Base-by-base conservation (phyloP, 2,797 vertebrate species). In the Kryptopterus vitreolus region DNA sequence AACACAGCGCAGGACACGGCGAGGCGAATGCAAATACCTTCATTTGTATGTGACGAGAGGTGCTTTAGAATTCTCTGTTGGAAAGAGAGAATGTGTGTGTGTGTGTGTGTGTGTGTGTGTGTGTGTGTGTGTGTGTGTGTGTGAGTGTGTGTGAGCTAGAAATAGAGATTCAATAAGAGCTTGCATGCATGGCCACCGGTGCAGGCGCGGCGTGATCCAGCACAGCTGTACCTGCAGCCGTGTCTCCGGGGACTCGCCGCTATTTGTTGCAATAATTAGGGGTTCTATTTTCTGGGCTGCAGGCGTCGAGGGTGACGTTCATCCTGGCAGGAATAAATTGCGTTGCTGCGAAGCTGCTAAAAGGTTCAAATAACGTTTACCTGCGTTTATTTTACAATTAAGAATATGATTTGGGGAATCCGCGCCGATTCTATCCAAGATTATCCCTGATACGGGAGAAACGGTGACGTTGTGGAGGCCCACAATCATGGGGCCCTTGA, bases 271-370 rank as follows among this genome's bases (percentile, higher is more conserved):
- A 53, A 83, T 85, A 85, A 84, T 84, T 81, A 81, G 80, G 68
- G 81, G 66, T 66, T 77, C 79, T 81, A 79, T n/a, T n/a, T n/a
- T n/a, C n/a, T 84, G 75, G 76, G 75, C 76, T 86, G 78, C 77
- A 78, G 82, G 81, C 90, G 92, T 90, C 90, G 89, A 92, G 90
- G 88, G 89, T 90, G 90, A 89, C 81, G 89, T 91, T 88, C 87
- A 86, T 90, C 89, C 90, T 90, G 88, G 89, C 89, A 91, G 90
- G 92, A 85, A 90, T 89, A 88, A 91, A 91, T 88, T 90, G 90
- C 90, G 78, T 83, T 89, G 88, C 63, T 79, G 50, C 63, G 61
- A 66, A 53, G 46, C 75, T 62, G n/a, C 66, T 58, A 71, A 71
- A 74, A 35, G 81, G 83, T 81, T 72, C 74, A 38, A 65, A 78